Percentiles rank a stretch among this genome's conserved stretches.
Conservation (phyloP, 1,140 invertebrate genomes). For the Eubasilissa regina region DNA sequence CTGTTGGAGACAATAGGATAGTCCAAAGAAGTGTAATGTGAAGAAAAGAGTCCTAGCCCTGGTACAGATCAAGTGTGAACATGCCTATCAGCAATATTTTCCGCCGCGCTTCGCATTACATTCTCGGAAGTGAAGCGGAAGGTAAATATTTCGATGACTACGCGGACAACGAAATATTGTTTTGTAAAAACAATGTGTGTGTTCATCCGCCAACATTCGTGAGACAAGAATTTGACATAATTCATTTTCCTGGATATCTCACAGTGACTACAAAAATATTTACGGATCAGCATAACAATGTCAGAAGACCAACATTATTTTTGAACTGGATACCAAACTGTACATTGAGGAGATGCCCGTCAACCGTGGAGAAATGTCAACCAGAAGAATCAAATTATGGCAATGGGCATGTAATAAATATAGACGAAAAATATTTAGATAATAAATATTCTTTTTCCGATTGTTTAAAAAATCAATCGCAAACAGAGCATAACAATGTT, state of each 20-base stretch:
- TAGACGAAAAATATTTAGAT: constrained; percentile 63
- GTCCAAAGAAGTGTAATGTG: constrained; percentile 18
- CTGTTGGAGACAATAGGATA: constrained; percentile 18
- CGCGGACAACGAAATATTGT: constrained; percentile 87
- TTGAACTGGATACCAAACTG: constrained; percentile 96
- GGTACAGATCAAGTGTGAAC: constrained; percentile 49
- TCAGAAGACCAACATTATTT: constrained; percentile 85
- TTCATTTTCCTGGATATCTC: constrained; percentile 94
- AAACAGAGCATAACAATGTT: constrained; percentile 60
- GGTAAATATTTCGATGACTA: constrained; percentile 75
- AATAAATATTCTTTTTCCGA: constrained; percentile 60
- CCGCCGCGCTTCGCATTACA: constrained; percentile 83
- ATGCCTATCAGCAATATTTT: constrained; percentile 86
- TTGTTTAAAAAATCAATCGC: constrained; percentile 63
- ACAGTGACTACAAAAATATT: constrained; percentile 86
- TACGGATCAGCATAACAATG: constrained; percentile 80
- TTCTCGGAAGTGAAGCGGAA: constrained; percentile 79
- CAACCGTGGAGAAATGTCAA: constrained; percentile 78
- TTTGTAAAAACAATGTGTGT: constrained; percentile 96
- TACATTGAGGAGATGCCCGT: constrained; percentile 89
- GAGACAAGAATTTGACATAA: constrained; percentile 83
- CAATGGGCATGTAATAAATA: constrained; percentile 53
- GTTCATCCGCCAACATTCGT: constrained; percentile 91
- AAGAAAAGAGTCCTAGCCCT: not conserved
- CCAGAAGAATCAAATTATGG: constrained; percentile 64